Base-by-base conservation (phyloP, 2,113 vertebrate species). In the Pteronura brasiliensis region DNA sequence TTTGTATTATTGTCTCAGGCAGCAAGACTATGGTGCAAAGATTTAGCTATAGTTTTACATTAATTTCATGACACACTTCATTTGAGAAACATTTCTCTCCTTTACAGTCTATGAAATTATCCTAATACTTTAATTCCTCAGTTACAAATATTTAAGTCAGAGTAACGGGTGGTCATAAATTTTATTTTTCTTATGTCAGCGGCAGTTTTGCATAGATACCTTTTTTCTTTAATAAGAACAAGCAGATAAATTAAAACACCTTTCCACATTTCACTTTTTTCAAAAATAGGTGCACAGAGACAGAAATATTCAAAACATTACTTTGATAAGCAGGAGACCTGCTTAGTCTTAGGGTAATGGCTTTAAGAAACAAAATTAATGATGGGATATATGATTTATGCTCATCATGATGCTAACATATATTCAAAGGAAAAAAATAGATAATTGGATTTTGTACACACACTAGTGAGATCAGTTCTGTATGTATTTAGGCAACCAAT, bases 51-150 rank as follows among this genome's bases (percentile, higher is more conserved):
- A 61, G 71, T 96, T 93, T 93, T 92, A 77, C 49, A 71, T 89
- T 96, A 95, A 96, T 88, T 95, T n/a, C 12, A 27, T 49, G 77
- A 92, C 42, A 89, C 63, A 93, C n/a, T 27, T 96, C 49, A 89
- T 96, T 89, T 94, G 79, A 95, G 76, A 93, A 92, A 88, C 49
- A 65, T 81, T 11, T 36, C 27, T 69, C 6, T 93, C 15, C 87
- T 95, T 93, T 84, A 65, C 21, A 86, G 77, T 89, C 21, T 88
- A 36, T 76, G 21, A 82, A 92, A 88, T 72, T 88, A 17, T 42
- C 55, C 59, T 57, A 76, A 20, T 44, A 61, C 7, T 71, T 88
- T 93, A 93, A 84, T 88, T 81, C 57, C 57, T 92, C n/a, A 81
- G 69, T 71, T 82, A 82, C 17, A 81, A 72, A 65, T 57, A 67